Evolutionary conservation across 2,113 vertebrate genomes (phyloP), one percentile per base, ranked within the genome.

Genomic region (Plestiodon gilberti): DNA sequence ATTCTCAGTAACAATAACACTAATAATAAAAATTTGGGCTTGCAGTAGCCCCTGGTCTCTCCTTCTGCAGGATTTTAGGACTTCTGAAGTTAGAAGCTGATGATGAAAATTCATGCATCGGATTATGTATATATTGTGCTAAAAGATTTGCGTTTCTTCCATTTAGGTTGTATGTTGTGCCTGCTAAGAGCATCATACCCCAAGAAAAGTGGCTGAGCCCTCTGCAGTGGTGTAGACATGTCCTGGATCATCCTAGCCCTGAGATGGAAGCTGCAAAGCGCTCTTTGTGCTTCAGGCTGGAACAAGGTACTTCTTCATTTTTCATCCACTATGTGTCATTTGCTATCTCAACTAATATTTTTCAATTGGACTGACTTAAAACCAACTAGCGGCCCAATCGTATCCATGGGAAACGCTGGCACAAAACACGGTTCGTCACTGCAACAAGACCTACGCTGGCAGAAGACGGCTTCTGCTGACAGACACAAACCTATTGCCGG

Each of bases 221-320:
- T 92, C 94, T 99, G 73, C 97, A 98, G 94, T 99, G 99, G 99
- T 99, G 98, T 96, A 98, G 99, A 88, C 98, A 94, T 89, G 96
- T 99, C 93, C 96, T 99, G 93, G 98, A 99, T 96, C 97, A 98
- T 91, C 98, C 97, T 1, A 97, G 97, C 91, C 98, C 98, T 5
- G 98, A 99, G 92, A 96, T 98, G 95, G 97, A 98, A 93, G 97
- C 98, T 87, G 98, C 98, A 38, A 98, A 97, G 93, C 98, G 98
- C 89, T 98, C 98, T 23, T 93, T 99, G 17, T 98, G 98, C 93
- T 98, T 98, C 94, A 97, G 98, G 93, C 93, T 99, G 95, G 98
- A 99, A 90, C 99, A 99, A 98, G 99, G 99, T 99, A 98, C 93
- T 85, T 38, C 70, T 88, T 6, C 10, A 0, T 18, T 3, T 57